phyloP scores from a whole-genome alignment of 2,888 invertebrate species.

The Drosophila meridionalis region DNA sequence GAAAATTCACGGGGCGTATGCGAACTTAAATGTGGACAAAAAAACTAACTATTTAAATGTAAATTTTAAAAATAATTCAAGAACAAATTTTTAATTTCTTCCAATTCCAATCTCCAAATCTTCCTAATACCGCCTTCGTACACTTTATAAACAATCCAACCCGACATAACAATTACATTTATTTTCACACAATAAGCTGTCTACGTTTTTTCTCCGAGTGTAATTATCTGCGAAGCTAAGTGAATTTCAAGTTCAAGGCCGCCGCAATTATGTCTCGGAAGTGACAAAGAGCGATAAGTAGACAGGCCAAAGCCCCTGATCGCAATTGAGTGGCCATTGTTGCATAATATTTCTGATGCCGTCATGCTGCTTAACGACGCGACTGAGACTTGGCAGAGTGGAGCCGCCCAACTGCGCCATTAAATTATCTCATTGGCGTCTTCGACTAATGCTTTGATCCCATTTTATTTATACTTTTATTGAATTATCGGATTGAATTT shows the following conservation, averaged over 20 bases:
- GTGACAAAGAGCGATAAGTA: slow-evolving; percentile 58
- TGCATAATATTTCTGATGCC: slow-evolving; percentile 61
- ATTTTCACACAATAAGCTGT: background rate
- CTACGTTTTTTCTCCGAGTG: slow-evolving; percentile 26
- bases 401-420: slow-evolving; percentile 40
- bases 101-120: no score
- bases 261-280: slow-evolving; percentile 65
- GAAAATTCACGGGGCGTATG: no score
- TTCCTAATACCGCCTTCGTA: background rate
- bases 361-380: slow-evolving; percentile 68
- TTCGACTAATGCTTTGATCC: slow-evolving; percentile 25
- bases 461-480: slow-evolving; percentile 6
- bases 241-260: slow-evolving; percentile 70
- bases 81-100: no score
- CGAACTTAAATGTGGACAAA: background rate
- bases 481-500: slow-evolving; percentile 29
- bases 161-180: background rate
- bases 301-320: slow-evolving; percentile 32
- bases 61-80: no score
- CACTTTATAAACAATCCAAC: no score
- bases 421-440: slow-evolving; percentile 32
- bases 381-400: slow-evolving; percentile 60
- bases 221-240: slow-evolving; percentile 32
- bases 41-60: background rate
- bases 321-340: slow-evolving; percentile 67